Base-by-base conservation (phyloP, 2,113 vertebrate genomes). In the Alouatta palliata region DNA sequence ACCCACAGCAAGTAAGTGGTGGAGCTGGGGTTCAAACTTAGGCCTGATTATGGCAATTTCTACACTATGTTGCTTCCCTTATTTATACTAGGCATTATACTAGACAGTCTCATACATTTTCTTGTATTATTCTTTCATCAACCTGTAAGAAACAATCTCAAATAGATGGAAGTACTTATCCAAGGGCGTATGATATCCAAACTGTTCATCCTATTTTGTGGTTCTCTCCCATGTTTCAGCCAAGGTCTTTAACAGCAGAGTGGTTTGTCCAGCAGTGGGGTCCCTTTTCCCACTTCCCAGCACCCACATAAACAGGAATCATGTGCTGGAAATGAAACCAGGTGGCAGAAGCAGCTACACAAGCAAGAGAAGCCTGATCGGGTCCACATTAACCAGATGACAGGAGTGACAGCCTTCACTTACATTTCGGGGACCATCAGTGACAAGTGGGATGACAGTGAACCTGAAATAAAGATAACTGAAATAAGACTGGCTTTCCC, bases 191-290 rank as follows among this genome's bases (percentile, higher is more conserved):
- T 92, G 75, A n/a, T 96, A 77, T 66, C 84, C 0, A 37, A 95
- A 96, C 94, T 90, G 23, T 96, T 98, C 77, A 97, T 94, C 85
- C 96, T 97, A 70, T 97, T 96, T 96, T 97, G 96, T 97, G 97
- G 97, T 98, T 98, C 96, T 98, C 90, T 97, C 93, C 96, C 96
- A 97, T 97, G 91, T 95, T 97, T 97, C 93, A 98, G 96, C 97
- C 84, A 94, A 97, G 87, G 52, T 96, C 91, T 97, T 97, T 97
- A 97, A 96, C 96, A 35, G 71, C 97, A 97, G 87, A 98, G 70
- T 97, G 96, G 89, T 98, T 96, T 97, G 77, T 94, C 83, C 87
- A 97, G 95, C 90, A 97, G 93, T 40, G 71, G 87, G 94, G 93
- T 97, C 97, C 94, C 96, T 91, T 98, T 97, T 97, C 83, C 89